These are phyloP conservation scores for Rattus rattus DNA, from an alignment of 2,113 vertebrate species.

Conservation along the genomic window DNA sequence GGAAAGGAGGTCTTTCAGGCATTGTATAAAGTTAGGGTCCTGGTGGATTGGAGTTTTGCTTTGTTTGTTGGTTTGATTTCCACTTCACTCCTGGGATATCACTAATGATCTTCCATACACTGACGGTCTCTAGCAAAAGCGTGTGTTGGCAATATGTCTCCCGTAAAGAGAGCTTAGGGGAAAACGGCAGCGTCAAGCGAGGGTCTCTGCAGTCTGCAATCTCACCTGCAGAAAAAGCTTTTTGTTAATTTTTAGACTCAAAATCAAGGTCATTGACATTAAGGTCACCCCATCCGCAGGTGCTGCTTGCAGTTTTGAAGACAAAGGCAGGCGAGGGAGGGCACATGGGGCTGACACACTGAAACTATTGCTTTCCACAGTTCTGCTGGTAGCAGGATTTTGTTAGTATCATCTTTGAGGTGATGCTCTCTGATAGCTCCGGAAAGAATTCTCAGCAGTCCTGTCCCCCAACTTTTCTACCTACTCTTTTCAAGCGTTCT, in stretches of 20 bases:
- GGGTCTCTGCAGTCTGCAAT: not conserved
- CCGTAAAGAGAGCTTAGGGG: not conserved
- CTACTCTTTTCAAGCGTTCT: not conserved
- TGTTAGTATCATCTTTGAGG: not conserved
- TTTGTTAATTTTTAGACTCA: slow-evolving; percentile 19
- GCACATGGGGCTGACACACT: not conserved
- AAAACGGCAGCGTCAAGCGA: not conserved
- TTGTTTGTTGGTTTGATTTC: not conserved
- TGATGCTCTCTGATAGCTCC: not conserved
- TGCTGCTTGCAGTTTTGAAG: not conserved
- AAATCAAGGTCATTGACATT: not conserved
- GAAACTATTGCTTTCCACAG: not conserved
- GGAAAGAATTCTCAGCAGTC: not conserved
- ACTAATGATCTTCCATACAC: not conserved
- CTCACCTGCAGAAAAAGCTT: not conserved
- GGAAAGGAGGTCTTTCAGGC: not conserved
- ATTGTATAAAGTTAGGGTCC: not conserved
- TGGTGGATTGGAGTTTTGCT: not conserved
- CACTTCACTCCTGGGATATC: not conserved
- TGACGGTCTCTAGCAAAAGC: not conserved
- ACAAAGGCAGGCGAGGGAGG: not conserved
- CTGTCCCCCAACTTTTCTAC: not conserved
- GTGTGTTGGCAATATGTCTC: not conserved
- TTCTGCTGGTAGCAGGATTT: not conserved
- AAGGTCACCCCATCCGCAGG: not conserved